phyloP scores from a whole-genome alignment of 2,113 vertebrate genomes.

The Azemiops feae region DNA sequence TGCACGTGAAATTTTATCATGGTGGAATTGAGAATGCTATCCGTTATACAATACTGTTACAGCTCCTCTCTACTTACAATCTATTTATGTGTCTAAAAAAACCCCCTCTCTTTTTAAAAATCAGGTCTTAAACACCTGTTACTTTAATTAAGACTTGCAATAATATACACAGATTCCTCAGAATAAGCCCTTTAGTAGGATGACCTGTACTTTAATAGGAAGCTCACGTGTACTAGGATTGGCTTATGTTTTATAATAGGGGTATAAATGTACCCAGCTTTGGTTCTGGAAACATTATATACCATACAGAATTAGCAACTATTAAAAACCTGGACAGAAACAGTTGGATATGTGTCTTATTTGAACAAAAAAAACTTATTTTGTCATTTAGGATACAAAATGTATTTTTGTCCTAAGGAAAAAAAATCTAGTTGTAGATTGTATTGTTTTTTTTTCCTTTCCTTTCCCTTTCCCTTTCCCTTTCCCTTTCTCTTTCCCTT shows the following conservation, averaged over 20 bases:
- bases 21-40: background rate
- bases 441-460: background rate
- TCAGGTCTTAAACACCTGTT: conserved; percentile 10
- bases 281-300: background rate
- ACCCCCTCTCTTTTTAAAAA: background rate
- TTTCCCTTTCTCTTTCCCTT: background rate
- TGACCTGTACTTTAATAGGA: background rate
- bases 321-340: background rate
- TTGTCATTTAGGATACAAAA: background rate
- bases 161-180: background rate
- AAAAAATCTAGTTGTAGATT: background rate
- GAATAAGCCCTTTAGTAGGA: background rate
- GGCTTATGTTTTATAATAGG: background rate
- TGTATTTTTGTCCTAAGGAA: background rate
- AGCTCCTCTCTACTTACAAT: background rate
- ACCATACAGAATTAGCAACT: background rate
- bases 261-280: background rate
- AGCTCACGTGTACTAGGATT: background rate
- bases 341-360: background rate
- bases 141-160: background rate
- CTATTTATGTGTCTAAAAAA: conserved; percentile 2
- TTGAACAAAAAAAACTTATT: background rate
- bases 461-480: too few relatives aligned
- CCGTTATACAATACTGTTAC: background rate
- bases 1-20: background rate